Evolutionary conservation across 1,140 invertebrate genomes (phyloP), one percentile per base, ranked within the genome.

Genomic region (Rhyacophila brunnea): DNA sequence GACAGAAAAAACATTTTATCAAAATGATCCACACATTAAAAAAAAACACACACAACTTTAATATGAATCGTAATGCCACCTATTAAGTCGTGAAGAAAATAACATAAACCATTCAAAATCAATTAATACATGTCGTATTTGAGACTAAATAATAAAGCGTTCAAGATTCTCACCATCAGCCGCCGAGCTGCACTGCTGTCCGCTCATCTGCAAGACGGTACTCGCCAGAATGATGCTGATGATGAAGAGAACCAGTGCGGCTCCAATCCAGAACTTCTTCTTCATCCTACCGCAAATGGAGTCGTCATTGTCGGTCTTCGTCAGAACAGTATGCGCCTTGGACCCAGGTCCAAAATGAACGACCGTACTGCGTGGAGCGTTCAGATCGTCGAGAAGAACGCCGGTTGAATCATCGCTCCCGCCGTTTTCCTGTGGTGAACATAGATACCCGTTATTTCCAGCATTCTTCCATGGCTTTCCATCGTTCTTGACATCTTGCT

Each of bases 401-500:
- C 42, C 50, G 10, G 61, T 40, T 11, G 54, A 45, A n/a, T 62
- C 59, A 15, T 56, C 54, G 15, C 52, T 50, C 14, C 45, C 45
- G 2, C 35, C 43, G 23, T 61, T 44, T 1, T 58, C 55, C 18
- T 50, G 45, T 20, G 54, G 55, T 6, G 44, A 35, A 11, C 55
- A 20, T 23, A 63, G 20, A 34, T 63, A 58, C 1, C 61, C 61
- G 40, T 63, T 63, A 38, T 63, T 63, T 13, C 51, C 43, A 7
- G 61, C 20, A 28, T 49, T 58, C 36, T 58, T 58, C 54, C 54
- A 57, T 32, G 19, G 44, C 13, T 46, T 35, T 13, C 28, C 20
- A 1, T 45, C 49, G 18, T 17, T 43, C 40, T 45, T 54, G 1
- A 23, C 2, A 11, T 54, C 51, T 11, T 42, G 43, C 11, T 35